Conservation (phyloP, 2,797 vertebrate species). For the Parauchenoglanis punctatus region DNA sequence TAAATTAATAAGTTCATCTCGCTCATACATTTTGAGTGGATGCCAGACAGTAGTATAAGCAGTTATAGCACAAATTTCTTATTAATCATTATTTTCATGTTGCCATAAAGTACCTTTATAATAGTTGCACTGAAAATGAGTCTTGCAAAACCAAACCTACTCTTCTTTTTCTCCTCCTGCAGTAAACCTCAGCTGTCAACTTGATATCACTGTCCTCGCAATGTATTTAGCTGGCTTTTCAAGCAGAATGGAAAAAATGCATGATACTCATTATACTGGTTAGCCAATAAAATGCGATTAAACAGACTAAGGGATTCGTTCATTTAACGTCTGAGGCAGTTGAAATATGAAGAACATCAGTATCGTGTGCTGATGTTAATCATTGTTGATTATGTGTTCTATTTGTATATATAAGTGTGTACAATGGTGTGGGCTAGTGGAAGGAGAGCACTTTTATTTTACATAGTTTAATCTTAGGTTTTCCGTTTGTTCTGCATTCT, state of each 20-base stretch:
- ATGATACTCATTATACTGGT: neutral
- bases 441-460: no score
- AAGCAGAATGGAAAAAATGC: neutral
- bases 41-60: neutral
- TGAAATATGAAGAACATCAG: neutral
- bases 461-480: neutral
- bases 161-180: neutral
- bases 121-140: neutral
- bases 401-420: neutral
- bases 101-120: neutral
- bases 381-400: neutral
- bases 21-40: neutral
- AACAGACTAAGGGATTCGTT: neutral
- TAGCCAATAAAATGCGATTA: neutral
- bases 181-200: neutral
- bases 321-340: neutral
- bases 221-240: neutral
- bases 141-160: neutral
- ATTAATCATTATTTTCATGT: neutral
- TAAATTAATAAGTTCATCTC: neutral
- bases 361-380: neutral
- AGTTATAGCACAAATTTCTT: neutral
- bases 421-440: no score
- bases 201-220: neutral
- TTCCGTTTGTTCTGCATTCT: neutral